These are phyloP conservation scores for Bombyx mandarina DNA, from an alignment of 1,140 invertebrate genomes.

Conservation along the genomic window DNA sequence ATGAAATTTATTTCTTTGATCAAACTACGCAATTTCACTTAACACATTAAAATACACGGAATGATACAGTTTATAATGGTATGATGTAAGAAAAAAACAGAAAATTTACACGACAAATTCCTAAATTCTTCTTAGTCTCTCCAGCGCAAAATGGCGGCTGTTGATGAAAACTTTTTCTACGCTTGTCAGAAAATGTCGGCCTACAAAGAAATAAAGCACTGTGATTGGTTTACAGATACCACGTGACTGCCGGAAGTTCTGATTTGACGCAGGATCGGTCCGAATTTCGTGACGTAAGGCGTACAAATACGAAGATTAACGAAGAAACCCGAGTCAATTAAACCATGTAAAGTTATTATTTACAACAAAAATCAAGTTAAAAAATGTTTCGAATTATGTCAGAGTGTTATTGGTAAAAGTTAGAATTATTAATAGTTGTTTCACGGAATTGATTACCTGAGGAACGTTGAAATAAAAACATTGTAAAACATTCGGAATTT, in stretches of 20 bases:
- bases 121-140: constrained; percentile 80
- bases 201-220: constrained; percentile 71
- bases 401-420: background rate
- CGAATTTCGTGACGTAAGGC: constrained; percentile 64
- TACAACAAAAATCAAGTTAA: constrained; percentile 6
- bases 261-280: constrained; percentile 63
- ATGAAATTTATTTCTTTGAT: constrained; percentile 59
- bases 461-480: constrained; percentile 1
- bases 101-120: constrained; percentile 76
- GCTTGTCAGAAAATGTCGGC: constrained; percentile 91
- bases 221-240: constrained; percentile 72
- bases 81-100: constrained; percentile 72
- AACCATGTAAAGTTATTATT: constrained; percentile 20
- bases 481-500: constrained; percentile 28
- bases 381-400: background rate
- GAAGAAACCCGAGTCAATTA: constrained; percentile 39
- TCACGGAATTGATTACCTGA: background rate
- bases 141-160: constrained; percentile 91
- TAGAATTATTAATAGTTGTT: background rate
- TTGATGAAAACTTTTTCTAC: constrained; percentile 93
- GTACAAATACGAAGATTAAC: constrained; percentile 44
- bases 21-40: constrained; percentile 64
- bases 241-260: constrained; percentile 72
- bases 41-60: constrained; percentile 70
- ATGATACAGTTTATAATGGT: constrained; percentile 69